These are phyloP conservation scores for Aphidius ervi DNA, from an alignment of 1,140 invertebrate species.

Conservation along the genomic window DNA sequence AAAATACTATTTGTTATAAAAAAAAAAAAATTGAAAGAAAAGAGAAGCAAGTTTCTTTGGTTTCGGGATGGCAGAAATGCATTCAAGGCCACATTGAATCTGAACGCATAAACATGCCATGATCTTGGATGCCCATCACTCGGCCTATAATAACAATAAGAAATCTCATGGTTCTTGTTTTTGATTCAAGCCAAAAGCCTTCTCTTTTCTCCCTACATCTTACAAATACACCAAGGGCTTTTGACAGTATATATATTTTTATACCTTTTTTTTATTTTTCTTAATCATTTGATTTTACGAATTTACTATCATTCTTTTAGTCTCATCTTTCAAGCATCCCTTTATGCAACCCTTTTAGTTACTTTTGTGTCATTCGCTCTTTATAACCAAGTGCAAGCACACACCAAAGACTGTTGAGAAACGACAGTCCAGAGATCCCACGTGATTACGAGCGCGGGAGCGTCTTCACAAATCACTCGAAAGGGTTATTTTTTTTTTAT, in stretches of 20 bases:
- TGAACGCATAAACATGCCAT: constrained; percentile 49
- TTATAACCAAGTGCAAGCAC: constrained; percentile 7
- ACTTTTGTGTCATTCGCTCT: constrained; percentile 12
- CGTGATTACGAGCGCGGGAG: constrained; percentile 51
- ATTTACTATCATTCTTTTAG: background rate
- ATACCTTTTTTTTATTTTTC: too few species aligned
- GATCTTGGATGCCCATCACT: constrained; percentile 44
- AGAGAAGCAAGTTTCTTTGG: constrained; percentile 26
- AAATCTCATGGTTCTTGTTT: constrained; percentile 18
- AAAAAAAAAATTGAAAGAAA: constrained; percentile 24
- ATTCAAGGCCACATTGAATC: constrained; percentile 47
- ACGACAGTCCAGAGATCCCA: constrained; percentile 43
- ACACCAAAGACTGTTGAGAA: constrained; percentile 3
- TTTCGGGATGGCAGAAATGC: constrained; percentile 33
- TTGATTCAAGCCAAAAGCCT: too few species aligned
- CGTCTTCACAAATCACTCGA: constrained; percentile 53
- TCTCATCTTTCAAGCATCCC: background rate
- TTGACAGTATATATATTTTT: too few species aligned
- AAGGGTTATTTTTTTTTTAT: background rate
- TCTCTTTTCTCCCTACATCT: too few species aligned
- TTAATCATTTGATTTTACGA: constrained; percentile 2
- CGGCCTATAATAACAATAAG: constrained; percentile 48
- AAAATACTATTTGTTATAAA: background rate
- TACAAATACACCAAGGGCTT: too few species aligned
- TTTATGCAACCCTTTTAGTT: constrained; percentile 7